Evolutionary conservation across 2,113 vertebrate species (phyloP).

Genomic region (Passer montanus): DNA sequence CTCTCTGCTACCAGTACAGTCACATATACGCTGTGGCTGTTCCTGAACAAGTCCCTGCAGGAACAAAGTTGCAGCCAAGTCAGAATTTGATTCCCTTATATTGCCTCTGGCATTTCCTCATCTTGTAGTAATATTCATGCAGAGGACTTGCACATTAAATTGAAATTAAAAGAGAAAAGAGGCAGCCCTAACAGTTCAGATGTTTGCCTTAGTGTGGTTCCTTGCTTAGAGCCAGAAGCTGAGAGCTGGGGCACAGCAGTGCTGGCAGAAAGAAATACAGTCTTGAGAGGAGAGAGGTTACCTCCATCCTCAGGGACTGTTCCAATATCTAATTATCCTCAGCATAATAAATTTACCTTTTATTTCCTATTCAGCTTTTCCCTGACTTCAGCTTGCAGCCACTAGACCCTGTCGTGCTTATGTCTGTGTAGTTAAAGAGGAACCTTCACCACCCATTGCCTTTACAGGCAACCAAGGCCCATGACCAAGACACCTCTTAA

Average conservation of each 20-base stretch:
- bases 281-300: neutral
- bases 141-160: neutral
- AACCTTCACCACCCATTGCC: neutral
- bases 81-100: neutral
- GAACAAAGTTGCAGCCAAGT: neutral
- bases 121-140: neutral
- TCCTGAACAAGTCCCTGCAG: neutral
- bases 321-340: neutral
- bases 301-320: neutral
- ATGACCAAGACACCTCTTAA: neutral
- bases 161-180: neutral
- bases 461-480: neutral
- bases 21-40: neutral
- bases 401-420: neutral
- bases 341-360: neutral
- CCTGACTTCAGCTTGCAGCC: neutral
- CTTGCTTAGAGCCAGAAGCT: neutral
- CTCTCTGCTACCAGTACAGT: neutral
- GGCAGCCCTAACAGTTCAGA: neutral
- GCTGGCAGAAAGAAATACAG: neutral
- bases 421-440: neutral
- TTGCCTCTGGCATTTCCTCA: neutral
- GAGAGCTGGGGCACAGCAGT: neutral
- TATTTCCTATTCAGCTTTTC: conserved; percentile 14
- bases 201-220: neutral